Percentiles rank a stretch among this genome's conserved stretches.
These are phyloP conservation scores for Condylura cristata DNA, from an alignment of 2,113 vertebrate genomes.

Conservation along the genomic window DNA sequence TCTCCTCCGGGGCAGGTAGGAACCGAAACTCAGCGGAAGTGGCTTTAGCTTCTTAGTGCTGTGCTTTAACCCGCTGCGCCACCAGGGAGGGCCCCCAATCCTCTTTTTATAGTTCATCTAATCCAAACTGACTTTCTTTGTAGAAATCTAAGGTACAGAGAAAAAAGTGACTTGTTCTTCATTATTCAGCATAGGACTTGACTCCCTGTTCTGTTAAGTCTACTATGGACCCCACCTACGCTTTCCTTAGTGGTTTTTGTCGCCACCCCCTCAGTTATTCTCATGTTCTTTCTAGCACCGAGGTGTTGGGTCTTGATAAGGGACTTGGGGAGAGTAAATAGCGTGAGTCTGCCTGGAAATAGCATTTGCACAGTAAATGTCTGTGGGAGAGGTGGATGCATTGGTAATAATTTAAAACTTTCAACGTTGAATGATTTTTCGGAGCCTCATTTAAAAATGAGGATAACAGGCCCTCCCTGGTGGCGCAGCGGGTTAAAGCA, in stretches of 20 bases:
- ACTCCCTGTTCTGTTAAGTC: neutral
- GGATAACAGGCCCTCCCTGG: too few relatives aligned
- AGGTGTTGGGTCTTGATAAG: neutral
- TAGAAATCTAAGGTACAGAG: neutral
- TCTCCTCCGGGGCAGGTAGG: too few relatives aligned
- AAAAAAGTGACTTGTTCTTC: neutral
- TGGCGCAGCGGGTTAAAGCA: too few relatives aligned
- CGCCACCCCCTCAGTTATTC: neutral
- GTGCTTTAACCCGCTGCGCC: too few relatives aligned
- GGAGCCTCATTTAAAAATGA: neutral
- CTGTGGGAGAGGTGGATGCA: neutral
- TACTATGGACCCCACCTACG: neutral
- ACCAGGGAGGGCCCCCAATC: too few relatives aligned
- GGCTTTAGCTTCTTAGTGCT: too few relatives aligned
- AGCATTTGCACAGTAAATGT: neutral
- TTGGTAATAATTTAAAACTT: neutral
- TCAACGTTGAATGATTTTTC: neutral
- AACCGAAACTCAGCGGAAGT: too few relatives aligned
- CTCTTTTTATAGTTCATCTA: neutral
- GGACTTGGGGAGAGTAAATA: neutral
- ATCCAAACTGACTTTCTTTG: neutral
- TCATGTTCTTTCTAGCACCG: neutral
- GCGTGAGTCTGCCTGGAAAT: neutral
- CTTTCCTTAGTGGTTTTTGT: neutral
- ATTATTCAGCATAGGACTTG: neutral